These are phyloP conservation scores for Falcunculus frontatus DNA, from an alignment of 2,113 vertebrate species.

Conservation along the genomic window DNA sequence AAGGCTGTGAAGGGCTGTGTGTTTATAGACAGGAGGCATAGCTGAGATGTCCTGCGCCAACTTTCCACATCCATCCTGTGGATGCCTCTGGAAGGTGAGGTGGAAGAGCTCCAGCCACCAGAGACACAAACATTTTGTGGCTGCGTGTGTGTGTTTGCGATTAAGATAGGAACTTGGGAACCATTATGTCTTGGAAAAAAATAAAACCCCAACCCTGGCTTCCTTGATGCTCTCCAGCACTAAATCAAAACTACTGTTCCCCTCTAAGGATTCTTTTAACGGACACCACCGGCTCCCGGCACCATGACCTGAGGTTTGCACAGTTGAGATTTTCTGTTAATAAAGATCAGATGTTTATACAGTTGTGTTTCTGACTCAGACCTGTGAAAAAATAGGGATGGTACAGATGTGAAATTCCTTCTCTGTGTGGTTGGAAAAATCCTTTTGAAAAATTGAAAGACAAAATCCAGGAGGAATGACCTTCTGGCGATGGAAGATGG, in stretches of 20 bases:
- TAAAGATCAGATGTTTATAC: conserved; percentile 61
- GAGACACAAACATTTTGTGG: conserved; percentile 18
- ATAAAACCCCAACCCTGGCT: neutral
- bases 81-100: conserved; percentile 42
- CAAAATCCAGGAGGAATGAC: neutral
- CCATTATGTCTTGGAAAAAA: conserved; percentile 26
- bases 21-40: conserved; percentile 24
- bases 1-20: neutral
- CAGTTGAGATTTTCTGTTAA: conserved; percentile 49
- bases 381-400: conserved; percentile 19
- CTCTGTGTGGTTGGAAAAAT: conserved; percentile 36
- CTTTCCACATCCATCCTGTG: conserved; percentile 44
- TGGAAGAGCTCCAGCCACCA: conserved; percentile 19
- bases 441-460: conserved; percentile 16
- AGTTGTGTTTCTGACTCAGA: conserved; percentile 60
- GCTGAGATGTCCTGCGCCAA: conserved; percentile 8
- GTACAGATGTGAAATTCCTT: conserved; percentile 32
- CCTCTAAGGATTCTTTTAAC: conserved; percentile 43
- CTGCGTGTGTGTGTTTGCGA: conserved; percentile 18
- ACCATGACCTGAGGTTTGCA: conserved; percentile 31
- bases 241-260: conserved; percentile 55
- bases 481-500: conserved; percentile 3
- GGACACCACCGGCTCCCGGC: conserved; percentile 28
- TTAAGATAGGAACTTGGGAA: conserved; percentile 59
- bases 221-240: conserved; percentile 21